phyloP scores from a whole-genome alignment of 2,113 vertebrate genomes.

The Electrona antarctica region DNA sequence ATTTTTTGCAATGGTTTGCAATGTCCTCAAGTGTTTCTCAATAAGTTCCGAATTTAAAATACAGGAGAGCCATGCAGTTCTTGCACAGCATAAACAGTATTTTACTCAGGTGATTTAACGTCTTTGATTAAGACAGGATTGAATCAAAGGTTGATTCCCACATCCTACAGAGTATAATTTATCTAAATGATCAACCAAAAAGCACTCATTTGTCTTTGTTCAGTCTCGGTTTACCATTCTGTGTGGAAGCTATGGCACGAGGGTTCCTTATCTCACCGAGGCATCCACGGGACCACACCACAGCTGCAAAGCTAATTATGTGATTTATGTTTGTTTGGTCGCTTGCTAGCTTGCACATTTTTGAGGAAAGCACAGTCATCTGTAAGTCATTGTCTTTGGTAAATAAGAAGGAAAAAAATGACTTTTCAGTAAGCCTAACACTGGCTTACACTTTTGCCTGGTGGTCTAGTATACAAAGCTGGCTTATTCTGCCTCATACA shows the following conservation, averaged over 20 bases:
- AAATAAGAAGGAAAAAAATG: slow-evolving; percentile 53
- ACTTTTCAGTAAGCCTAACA: slow-evolving; percentile 51
- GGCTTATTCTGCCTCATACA: slow-evolving; percentile 36
- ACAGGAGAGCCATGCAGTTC: slow-evolving; percentile 21
- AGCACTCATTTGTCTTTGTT: slow-evolving; percentile 68
- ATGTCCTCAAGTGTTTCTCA: slow-evolving; percentile 9
- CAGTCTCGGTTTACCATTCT: slow-evolving; percentile 60
- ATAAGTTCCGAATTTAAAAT: slow-evolving; percentile 23
- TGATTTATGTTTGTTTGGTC: slow-evolving; percentile 75
- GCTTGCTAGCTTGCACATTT: slow-evolving; percentile 73
- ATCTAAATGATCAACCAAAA: slow-evolving; percentile 65
- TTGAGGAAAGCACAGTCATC: slow-evolving; percentile 73
- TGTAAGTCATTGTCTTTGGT: slow-evolving; percentile 74
- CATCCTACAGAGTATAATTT: slow-evolving; percentile 60
- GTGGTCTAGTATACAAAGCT: slow-evolving; percentile 47
- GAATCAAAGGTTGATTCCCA: slow-evolving; percentile 61
- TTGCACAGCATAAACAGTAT: slow-evolving; percentile 49
- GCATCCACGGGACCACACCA: slow-evolving; percentile 62
- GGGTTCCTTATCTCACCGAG: slow-evolving; percentile 71
- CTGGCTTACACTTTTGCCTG: slow-evolving; percentile 45
- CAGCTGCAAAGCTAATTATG: slow-evolving; percentile 73
- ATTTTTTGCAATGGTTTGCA: not conserved
- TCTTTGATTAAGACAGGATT: slow-evolving; percentile 61
- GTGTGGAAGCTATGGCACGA: slow-evolving; percentile 64
- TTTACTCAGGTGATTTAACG: slow-evolving; percentile 56